Conservation (phyloP, 1,140 invertebrate species). For the Lordiphosa stackelbergi region DNA sequence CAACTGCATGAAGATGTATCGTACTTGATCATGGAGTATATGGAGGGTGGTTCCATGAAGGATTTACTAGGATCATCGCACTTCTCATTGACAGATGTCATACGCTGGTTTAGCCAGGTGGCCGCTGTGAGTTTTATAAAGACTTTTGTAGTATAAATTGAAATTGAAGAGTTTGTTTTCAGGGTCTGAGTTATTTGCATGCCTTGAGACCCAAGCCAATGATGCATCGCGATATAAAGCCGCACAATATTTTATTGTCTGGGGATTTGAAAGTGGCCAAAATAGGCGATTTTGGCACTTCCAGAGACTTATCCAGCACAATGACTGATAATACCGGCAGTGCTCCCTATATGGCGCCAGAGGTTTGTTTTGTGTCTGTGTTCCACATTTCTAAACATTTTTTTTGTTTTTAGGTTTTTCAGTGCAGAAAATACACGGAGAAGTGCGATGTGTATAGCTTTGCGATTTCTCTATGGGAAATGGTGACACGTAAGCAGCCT, state of each 20-base stretch:
- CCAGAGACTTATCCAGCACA: background rate
- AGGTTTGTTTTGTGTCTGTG: no score
- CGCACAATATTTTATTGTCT: constrained; percentile 22
- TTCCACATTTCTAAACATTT: no score
- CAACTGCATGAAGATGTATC: no score
- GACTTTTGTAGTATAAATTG: background rate
- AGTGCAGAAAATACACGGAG: constrained; percentile 6
- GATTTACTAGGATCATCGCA: background rate
- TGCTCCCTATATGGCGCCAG: no score
- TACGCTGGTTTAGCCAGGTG: background rate
- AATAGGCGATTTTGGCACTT: constrained; percentile 33
- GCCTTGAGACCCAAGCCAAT: constrained; percentile 9
- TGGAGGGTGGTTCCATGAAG: constrained; percentile 16
- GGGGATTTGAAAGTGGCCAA: constrained; percentile 13
- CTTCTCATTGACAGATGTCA: no score
- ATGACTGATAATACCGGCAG: no score
- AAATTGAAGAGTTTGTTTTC: background rate
- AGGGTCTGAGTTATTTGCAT: constrained; percentile 30
- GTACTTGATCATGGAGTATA: constrained; percentile 28
- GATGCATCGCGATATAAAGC: constrained; percentile 37
- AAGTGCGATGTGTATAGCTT: constrained; percentile 45
- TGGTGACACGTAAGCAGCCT: constrained; percentile 20
- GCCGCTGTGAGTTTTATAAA: background rate
- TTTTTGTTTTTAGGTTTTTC: constrained; percentile 5
- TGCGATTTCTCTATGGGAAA: background rate